Percentiles rank a stretch among this genome's conserved stretches.
These are phyloP conservation scores for Periparus ater DNA, from an alignment of 2,797 vertebrate species.

Conservation along the genomic window DNA sequence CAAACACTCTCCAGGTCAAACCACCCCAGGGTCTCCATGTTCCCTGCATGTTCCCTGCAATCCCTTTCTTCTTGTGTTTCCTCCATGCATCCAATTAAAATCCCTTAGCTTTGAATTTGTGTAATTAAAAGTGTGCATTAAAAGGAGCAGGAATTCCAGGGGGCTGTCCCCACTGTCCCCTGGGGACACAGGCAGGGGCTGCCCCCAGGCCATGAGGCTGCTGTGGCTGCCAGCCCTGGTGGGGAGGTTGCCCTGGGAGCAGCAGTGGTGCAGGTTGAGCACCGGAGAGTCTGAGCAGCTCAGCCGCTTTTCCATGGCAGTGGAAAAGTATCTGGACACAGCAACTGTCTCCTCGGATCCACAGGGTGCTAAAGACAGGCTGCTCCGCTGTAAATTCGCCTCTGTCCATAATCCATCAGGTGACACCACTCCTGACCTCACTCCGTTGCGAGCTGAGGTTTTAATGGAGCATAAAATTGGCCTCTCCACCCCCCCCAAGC, in stretches of 20 bases:
- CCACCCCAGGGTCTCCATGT: accelerated
- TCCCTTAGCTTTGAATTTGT: neutral
- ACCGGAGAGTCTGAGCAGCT: neutral
- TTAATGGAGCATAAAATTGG: constrained; percentile 62
- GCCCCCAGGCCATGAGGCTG: accelerated
- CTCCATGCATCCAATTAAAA: neutral
- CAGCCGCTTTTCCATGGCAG: neutral
- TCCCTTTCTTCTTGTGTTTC: neutral
- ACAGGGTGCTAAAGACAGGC: neutral
- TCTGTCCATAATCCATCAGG: neutral
- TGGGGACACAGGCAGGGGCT: neutral
- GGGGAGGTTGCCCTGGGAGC: neutral
- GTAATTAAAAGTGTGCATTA: neutral
- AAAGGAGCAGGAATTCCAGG: neutral
- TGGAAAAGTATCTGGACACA: neutral
- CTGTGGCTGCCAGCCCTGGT: accelerated
- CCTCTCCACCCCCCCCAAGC: neutral
- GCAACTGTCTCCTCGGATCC: neutral
- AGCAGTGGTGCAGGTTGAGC: accelerated
- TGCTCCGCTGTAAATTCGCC: neutral
- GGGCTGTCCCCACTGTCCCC: too few species aligned
- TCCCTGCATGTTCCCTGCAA: neutral
- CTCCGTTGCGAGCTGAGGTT: neutral
- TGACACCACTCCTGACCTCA: neutral
- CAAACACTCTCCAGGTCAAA: neutral